Evolutionary conservation across 2,888 invertebrate species (phyloP).

Genomic region (Taenaris catops): DNA sequence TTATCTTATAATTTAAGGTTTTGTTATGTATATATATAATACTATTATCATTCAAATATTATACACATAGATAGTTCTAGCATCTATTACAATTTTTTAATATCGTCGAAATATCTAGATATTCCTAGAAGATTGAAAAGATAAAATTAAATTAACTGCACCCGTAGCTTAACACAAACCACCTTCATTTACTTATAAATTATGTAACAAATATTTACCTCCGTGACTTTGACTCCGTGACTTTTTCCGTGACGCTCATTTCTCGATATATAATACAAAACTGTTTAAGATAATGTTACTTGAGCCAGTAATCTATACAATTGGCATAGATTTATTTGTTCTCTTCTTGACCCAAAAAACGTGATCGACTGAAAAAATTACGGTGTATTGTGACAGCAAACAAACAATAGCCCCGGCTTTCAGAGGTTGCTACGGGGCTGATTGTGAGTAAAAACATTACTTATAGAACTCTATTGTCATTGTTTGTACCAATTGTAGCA

Average conservation of each 20-base stretch:
- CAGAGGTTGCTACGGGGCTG: conserved; percentile 4
- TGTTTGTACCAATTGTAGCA: neutral
- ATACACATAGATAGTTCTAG: too few relatives aligned
- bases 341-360: conserved; percentile 14
- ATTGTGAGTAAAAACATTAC: conserved; percentile 1
- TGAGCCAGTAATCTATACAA: conserved; percentile 5
- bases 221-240: neutral
- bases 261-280: too few relatives aligned
- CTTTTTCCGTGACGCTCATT: too few relatives aligned
- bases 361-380: conserved; percentile 8
- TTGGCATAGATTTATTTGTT: conserved; percentile 8
- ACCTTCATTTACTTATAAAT: too few relatives aligned
- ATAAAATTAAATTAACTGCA: too few relatives aligned
- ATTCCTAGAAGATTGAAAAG: too few relatives aligned
- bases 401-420: conserved; percentile 5
- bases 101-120: too few relatives aligned
- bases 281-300: conserved; percentile 13
- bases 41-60: too few relatives aligned
- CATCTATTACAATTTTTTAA: too few relatives aligned
- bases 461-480: conserved; percentile 1
- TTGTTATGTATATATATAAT: too few relatives aligned
- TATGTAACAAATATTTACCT: conserved; percentile 2
- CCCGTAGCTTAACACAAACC: too few relatives aligned
- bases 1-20: too few relatives aligned
- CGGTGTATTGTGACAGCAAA: conserved; percentile 4